These are phyloP conservation scores for Chironomus tepperi DNA, from an alignment of 1,140 invertebrate species.

Conservation along the genomic window DNA sequence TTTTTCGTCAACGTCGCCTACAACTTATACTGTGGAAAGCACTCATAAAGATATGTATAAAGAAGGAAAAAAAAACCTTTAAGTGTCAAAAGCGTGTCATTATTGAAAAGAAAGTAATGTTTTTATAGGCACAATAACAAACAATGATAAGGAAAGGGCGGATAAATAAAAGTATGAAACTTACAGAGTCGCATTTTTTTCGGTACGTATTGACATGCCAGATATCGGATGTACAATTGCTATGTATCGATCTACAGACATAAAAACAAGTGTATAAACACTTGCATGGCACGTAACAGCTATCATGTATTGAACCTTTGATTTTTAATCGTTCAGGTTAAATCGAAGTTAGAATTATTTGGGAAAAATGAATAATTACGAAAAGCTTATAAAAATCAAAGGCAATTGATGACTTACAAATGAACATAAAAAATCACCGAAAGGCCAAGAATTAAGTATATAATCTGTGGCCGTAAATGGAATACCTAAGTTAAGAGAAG, in stretches of 20 bases:
- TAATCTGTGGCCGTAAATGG: constrained; percentile 69
- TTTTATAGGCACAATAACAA: not conserved
- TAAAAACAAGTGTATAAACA: constrained; percentile 26
- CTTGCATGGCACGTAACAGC: constrained; percentile 53
- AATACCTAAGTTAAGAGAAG: constrained; percentile 39
- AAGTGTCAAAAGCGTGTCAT: too few species aligned
- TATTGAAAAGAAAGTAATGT: too few species aligned
- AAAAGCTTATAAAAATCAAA: not conserved
- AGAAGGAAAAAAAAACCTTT: too few species aligned
- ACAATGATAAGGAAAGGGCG: not conserved
- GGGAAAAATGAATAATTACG: not conserved
- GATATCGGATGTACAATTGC: constrained; percentile 90
- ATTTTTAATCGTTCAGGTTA: not conserved
- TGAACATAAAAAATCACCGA: constrained; percentile 85
- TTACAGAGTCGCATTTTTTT: constrained; percentile 62
- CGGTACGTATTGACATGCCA: constrained; percentile 72
- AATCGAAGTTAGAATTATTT: too few species aligned
- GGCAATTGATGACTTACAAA: constrained; percentile 48
- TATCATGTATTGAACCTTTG: constrained; percentile 51
- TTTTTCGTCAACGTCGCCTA: too few species aligned
- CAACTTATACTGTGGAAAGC: too few species aligned
- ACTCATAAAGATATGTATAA: too few species aligned
- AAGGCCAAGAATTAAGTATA: constrained; percentile 80
- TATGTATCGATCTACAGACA: constrained; percentile 73
- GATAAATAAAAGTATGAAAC: constrained; percentile 27